Percentiles rank a stretch among this genome's conserved stretches.
phyloP scores from a whole-genome alignment of 53 echinoderm and acorn worm species.

The Astropecten irregularis region DNA sequence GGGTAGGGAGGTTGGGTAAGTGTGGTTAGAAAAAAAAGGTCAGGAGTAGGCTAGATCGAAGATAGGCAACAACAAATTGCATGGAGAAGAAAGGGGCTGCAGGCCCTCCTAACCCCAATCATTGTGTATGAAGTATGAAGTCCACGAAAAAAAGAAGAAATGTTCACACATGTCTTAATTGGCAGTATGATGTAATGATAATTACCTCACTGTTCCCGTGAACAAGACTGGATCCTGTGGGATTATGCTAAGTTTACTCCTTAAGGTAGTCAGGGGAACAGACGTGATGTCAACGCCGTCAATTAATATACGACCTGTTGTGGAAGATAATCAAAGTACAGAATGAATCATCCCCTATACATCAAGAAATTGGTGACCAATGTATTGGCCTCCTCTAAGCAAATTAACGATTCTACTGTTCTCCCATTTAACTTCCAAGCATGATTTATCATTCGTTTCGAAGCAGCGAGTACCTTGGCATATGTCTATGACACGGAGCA shows the following conservation, averaged over 20 bases:
- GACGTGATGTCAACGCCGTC: slow-evolving; percentile 51
- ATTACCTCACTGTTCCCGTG: slow-evolving; percentile 58
- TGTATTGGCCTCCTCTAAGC: background rate
- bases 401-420: background rate
- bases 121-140: background rate
- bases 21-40: too few species aligned
- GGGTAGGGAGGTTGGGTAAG: too few species aligned
- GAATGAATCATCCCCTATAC: too few species aligned
- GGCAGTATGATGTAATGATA: background rate
- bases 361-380: background rate
- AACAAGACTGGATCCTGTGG: slow-evolving; percentile 58
- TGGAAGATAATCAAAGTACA: background rate
- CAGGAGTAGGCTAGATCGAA: too few species aligned
- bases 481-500: slow-evolving; percentile 58
- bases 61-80: too few species aligned
- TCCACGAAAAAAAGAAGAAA: too few species aligned
- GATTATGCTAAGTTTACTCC: slow-evolving; percentile 41
- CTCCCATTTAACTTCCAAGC: background rate
- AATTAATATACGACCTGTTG: slow-evolving; percentile 49
- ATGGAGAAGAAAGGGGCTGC: too few species aligned
- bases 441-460: background rate
- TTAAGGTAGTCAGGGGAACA: slow-evolving; percentile 47
- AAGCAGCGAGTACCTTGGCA: slow-evolving; percentile 22
- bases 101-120: too few species aligned
- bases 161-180: too few species aligned